Evolutionary conservation across 2,797 vertebrate genomes (phyloP), one percentile per base, ranked within the genome.

Genomic region (Oreochromis mossambicus): DNA sequence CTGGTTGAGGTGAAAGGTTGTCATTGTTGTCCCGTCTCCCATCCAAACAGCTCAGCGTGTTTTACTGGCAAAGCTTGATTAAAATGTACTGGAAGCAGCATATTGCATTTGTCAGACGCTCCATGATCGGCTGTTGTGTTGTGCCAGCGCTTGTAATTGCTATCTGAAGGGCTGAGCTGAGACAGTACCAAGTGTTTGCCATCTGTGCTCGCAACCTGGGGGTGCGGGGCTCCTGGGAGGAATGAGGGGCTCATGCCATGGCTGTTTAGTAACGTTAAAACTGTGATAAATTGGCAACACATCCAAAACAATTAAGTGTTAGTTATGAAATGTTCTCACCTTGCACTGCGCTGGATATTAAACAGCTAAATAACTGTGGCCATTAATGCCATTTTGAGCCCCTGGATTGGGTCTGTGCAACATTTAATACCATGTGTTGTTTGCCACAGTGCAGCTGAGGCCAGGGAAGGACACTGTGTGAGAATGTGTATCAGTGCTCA

Each of bases 401-500:
- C 17, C 75, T 68, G 36, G 14, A 24, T 56, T 68, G 68, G 9
- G 46, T 80, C 77, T 51, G 26, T 17, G 6, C 54, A 24, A n/a
- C 9, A 5, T 89, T 83, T 80, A 75, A 83, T 85, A 66, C 75
- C 78, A 77, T 85, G 86, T 68, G 61, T 82, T 88, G 84, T 91
- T 83, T 84, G 73, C 68, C 56, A 29, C n/a, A 38, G 80, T 79
- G 81, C 89, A 91, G 87, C 86, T 88, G 90, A 92, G 90, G 86
- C 87, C 83, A 54, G 66, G 79, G 87, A 85, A 75, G 83, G 92
- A 95, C 89, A 84, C 88, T 89, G 88, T 92, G 92, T 94, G 95
- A 93, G 91, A 94, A 94, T 93, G 94, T 93, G 94, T 94, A 94
- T 94, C 94, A 91, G 83, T 90, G 85, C 93, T 96, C 95, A 96